These are phyloP conservation scores for Toxotes chatareus DNA, from an alignment of 2,113 vertebrate genomes.

Conservation along the genomic window DNA sequence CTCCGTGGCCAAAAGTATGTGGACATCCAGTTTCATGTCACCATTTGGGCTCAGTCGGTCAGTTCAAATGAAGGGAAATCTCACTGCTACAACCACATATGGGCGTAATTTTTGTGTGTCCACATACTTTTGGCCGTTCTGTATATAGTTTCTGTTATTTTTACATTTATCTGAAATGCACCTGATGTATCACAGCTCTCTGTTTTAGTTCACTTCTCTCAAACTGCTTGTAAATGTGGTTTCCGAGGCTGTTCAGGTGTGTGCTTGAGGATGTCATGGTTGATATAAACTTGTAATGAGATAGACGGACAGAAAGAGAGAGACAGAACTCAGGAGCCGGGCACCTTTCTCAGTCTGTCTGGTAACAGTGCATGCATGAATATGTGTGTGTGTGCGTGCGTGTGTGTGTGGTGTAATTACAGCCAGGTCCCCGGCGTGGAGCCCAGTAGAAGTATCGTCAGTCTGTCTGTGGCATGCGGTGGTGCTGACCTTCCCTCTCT, in stretches of 20 bases:
- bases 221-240: neutral
- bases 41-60: neutral
- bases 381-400: constrained; percentile 36
- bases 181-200: neutral
- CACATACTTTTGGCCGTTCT: neutral
- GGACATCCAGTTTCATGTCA: neutral
- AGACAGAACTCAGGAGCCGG: constrained; percentile 63
- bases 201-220: neutral
- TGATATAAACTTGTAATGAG: constrained; percentile 50
- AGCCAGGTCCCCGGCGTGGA: constrained; percentile 79
- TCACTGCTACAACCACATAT: neutral
- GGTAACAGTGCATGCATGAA: constrained; percentile 55
- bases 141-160: neutral
- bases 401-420: constrained; percentile 80
- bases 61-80: neutral
- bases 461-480: constrained; percentile 84
- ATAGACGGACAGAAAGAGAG: constrained; percentile 15
- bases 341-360: constrained; percentile 68
- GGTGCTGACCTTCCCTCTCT: constrained; percentile 77
- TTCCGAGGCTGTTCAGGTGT: constrained; percentile 40
- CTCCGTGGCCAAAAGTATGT: neutral
- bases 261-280: constrained; percentile 40
- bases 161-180: neutral
- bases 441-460: constrained; percentile 83
- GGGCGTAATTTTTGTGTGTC: neutral